phyloP scores from a whole-genome alignment of 2,113 vertebrate species.

The Ochotona curzoniae region DNA sequence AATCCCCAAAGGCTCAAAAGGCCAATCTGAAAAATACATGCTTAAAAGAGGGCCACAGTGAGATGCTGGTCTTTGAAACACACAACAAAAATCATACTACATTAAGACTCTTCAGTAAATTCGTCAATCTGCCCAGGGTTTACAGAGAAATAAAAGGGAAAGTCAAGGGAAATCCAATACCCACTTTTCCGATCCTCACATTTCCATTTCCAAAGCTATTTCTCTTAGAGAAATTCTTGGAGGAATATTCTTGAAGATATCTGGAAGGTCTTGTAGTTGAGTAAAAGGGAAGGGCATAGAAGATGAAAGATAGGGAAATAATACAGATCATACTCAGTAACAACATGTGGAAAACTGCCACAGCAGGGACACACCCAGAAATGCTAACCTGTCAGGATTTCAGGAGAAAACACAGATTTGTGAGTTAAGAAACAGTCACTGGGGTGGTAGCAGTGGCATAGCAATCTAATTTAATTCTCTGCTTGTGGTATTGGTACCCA shows the following conservation, averaged over 20 bases:
- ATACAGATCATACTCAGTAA: slow-evolving; percentile 44
- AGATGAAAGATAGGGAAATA: slow-evolving; percentile 48
- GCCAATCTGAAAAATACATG: slow-evolving; percentile 80
- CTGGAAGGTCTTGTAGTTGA: slow-evolving; percentile 90
- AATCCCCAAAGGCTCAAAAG: slow-evolving; percentile 87
- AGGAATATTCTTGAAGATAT: slow-evolving; percentile 87
- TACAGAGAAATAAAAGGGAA: slow-evolving; percentile 83
- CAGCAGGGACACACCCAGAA: slow-evolving; percentile 62
- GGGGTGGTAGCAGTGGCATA: too few relatives aligned
- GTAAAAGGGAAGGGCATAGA: slow-evolving; percentile 71
- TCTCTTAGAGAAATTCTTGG: slow-evolving; percentile 84
- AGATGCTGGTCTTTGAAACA: slow-evolving; percentile 90
- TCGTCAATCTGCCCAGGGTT: slow-evolving; percentile 83
- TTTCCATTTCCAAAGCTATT: slow-evolving; percentile 92
- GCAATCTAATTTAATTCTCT: too few relatives aligned
- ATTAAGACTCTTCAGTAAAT: slow-evolving; percentile 72
- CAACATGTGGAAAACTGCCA: slow-evolving; percentile 67
- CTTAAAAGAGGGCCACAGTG: slow-evolving; percentile 86
- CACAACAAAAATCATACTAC: slow-evolving; percentile 89
- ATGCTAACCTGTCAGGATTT: slow-evolving; percentile 69
- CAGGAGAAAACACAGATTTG: slow-evolving; percentile 74
- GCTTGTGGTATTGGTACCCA: too few relatives aligned
- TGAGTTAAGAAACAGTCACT: slow-evolving; percentile 74
- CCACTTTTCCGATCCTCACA: slow-evolving; percentile 90
- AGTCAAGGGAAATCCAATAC: slow-evolving; percentile 91